Conservation (phyloP, 2,888 invertebrate species). For the Nemurella pictetii region DNA sequence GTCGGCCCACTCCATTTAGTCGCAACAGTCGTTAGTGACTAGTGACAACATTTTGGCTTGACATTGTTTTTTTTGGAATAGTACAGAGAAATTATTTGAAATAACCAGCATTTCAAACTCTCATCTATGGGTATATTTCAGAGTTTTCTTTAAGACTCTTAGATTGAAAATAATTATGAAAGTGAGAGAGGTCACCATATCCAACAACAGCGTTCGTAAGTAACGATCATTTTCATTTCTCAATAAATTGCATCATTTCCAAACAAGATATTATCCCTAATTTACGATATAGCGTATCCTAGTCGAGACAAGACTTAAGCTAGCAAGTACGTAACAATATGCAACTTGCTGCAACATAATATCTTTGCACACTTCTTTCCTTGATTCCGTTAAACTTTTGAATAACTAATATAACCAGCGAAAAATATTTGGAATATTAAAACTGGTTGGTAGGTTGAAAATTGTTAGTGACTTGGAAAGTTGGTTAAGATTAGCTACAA, state of each 20-base stretch:
- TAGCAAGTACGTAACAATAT: background rate
- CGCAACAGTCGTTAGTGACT: background rate
- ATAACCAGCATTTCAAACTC: slow-evolving; percentile 27
- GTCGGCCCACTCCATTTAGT: background rate
- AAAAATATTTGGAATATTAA: slow-evolving; percentile 29
- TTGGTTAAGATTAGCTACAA: slow-evolving; percentile 27
- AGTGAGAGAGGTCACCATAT: slow-evolving; percentile 17
- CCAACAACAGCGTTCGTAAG: background rate
- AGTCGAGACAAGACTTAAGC: background rate
- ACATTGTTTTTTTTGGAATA: background rate
- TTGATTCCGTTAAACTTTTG: background rate
- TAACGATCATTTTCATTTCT: background rate
- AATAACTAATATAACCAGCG: slow-evolving; percentile 30
- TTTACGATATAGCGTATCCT: slow-evolving; percentile 13
- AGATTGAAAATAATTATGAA: slow-evolving; percentile 32
- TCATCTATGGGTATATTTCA: background rate
- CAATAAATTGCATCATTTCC: slow-evolving; percentile 5
- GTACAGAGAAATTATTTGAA: slow-evolving; percentile 7
- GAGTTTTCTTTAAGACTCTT: slow-evolving; percentile 23
- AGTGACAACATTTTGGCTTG: background rate
- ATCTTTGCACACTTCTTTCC: background rate
- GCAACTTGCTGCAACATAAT: background rate
- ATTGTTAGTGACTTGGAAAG: slow-evolving; percentile 26
- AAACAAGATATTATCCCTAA: slow-evolving; percentile 30
- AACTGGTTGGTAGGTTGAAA: slow-evolving; percentile 32